A percentile compares a stretch with the other conserved stretches of the same genome.
Evolutionary conservation across 2,888 invertebrate genomes (phyloP).

Genomic region (Idaea straminata): DNA sequence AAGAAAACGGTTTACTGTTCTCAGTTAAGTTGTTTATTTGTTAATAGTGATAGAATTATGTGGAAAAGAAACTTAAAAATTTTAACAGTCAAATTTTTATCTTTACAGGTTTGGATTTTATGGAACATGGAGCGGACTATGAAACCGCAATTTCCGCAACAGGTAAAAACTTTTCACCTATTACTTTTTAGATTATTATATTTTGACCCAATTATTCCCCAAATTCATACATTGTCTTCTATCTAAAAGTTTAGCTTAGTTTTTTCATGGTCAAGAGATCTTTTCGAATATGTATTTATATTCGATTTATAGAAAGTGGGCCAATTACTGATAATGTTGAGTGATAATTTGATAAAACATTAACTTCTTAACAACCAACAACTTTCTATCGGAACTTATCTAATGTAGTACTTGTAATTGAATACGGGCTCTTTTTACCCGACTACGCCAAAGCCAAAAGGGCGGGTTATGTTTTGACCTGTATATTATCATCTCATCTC

Average conservation of each 20-base stretch:
- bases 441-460: too few species aligned
- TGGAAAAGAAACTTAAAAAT: slow-evolving; percentile 4
- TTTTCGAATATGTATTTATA: background rate
- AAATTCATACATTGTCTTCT: too few species aligned
- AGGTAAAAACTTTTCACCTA: slow-evolving; percentile 65
- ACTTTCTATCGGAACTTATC: background rate
- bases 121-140: slow-evolving; percentile 87
- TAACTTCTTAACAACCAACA: background rate
- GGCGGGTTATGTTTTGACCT: too few species aligned
- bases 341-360: slow-evolving; percentile 1
- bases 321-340: background rate
- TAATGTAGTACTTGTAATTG: background rate
- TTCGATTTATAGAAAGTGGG: background rate
- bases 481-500: too few species aligned
- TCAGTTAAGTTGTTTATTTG: slow-evolving; percentile 40
- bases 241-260: too few species aligned
- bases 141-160: slow-evolving; percentile 86
- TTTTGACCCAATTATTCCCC: too few species aligned
- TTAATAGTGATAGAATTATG: slow-evolving; percentile 1
- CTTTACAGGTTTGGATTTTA: slow-evolving; percentile 85
- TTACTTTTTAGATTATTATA: background rate
- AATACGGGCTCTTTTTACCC: too few species aligned
- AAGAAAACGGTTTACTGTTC: slow-evolving; percentile 36
- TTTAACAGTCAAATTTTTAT: slow-evolving; percentile 10
- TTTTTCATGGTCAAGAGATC: background rate